Conservation (phyloP, 2,888 invertebrate genomes). For the Tolmerus cingulatus region DNA sequence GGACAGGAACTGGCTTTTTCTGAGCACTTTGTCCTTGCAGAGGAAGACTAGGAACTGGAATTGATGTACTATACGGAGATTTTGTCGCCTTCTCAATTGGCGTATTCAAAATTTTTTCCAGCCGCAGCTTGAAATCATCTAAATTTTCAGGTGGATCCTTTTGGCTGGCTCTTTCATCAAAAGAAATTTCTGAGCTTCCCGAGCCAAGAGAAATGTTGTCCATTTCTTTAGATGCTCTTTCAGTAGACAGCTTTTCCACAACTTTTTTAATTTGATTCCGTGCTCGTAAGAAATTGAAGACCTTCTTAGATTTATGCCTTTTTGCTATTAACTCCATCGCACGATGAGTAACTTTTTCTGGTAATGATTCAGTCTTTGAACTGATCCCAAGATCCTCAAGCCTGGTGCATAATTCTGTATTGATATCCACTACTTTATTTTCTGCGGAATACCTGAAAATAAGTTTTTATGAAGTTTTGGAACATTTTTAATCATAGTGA, state of each 20-base stretch:
- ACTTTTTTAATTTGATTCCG: conserved; percentile 57
- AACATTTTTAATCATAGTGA: no score
- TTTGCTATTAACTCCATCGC: not conserved
- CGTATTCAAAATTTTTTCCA: conserved; percentile 55
- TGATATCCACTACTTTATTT: not conserved
- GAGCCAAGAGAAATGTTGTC: not conserved
- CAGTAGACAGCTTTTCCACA: conserved; percentile 54
- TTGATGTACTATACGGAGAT: not conserved
- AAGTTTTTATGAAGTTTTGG: not conserved
- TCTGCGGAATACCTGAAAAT: not conserved
- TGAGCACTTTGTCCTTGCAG: not conserved
- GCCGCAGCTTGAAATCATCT: conserved; percentile 53
- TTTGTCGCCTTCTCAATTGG: conserved; percentile 52
- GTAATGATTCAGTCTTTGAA: conserved; percentile 3
- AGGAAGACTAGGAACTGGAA: not conserved
- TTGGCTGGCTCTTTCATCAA: not conserved
- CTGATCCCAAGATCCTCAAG: conserved; percentile 34
- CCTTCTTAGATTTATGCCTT: conserved; percentile 51
- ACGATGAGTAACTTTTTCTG: not conserved
- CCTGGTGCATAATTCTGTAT: conserved; percentile 10
- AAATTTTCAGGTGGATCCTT: not conserved
- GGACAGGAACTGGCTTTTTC: conserved; percentile 56
- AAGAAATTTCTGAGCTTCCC: not conserved
- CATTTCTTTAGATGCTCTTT: not conserved
- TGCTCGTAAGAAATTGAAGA: conserved; percentile 56